Evolutionary conservation across 2,797 vertebrate species (phyloP), one percentile per base, ranked within the genome.

Genomic region (Megalops cyprinoides): DNA sequence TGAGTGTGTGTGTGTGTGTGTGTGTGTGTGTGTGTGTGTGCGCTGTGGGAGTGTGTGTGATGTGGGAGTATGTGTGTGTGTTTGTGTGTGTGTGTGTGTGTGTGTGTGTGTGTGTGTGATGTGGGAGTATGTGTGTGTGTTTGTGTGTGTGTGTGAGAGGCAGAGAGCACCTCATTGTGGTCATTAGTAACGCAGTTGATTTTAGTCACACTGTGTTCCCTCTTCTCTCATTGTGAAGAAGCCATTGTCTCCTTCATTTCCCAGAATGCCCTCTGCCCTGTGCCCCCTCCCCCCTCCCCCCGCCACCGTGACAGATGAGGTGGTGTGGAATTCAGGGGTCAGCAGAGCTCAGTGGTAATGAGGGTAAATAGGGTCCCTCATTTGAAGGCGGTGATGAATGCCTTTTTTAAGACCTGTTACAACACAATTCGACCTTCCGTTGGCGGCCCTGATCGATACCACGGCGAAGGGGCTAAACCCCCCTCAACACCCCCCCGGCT

Each of bases 361-460:
- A 92, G 89, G 88, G 87, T 87, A 89, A 78, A 79, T 82, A 81
- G 88, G 88, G 88, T 90, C 87, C 86, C 88, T 77, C 34, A 42
- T 69, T 42, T 42, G 15, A 14, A 42, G 65, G 15, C 0, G 77
- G 84, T 85, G 89, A 90, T 90, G 87, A 87, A 87, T 79, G 85
- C 87, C 62, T 15, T 39, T 67, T 65, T 37, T 37, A 67, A 14
- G 31, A 14, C 62, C 15, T 86, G 90, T 90, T 91, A 89, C 91
- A 92, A 90, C 90, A 85, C 39, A 87, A 89, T 86, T 89, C 89
- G 89, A 91, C 90, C 90, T 87, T 77, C 86, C 87, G 90, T 91
- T 89, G 87, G 86, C 87, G 88, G 89, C 86, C 82, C 83, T 60
- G 65, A 91, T 91, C 91, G 83, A 91, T 90, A 87, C 86, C 37